Base-by-base conservation (phyloP, 2,113 vertebrate genomes). In the Apistogramma diplotaenia region DNA sequence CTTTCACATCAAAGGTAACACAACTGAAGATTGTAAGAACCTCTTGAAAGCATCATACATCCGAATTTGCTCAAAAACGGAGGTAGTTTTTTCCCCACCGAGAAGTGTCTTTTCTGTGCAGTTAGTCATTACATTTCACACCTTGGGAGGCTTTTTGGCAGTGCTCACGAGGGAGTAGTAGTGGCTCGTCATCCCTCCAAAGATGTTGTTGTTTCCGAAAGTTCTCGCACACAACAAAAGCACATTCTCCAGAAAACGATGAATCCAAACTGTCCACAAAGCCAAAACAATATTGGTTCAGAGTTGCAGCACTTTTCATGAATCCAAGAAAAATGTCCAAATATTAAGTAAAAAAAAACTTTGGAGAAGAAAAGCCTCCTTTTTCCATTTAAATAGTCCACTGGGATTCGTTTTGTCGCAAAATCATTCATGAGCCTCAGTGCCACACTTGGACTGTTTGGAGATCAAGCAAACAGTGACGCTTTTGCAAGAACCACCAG, bases 391-490 rank as follows among this genome's bases (percentile, higher is more conserved):
- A 74, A 61, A 84, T 72, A 29, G 1, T 87, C 89, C 89, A 59
- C 55, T 76, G 80, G 79, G 67, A 84, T 59, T 46, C 35, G 61
- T 67, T 73, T 76, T 89, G 71, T 75, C 19, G 6, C 37, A 43
- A 54, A 87, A 65, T 80, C 61, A 56, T 85, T 67, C 43, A 74
- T 76, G 74, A 90, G 84, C 79, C 31, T 57, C 77, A 82, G 60
- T 84, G 82, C 78, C 62, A 81, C 89, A 90, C 90, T 78, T 87
- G 81, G 78, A 84, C 78, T 86, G 81, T 59, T 49, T 78, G 77
- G 60, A 89, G 90, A 87, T 91, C 79, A 92, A 91, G 86, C 82
- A 94, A 93, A 82, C 76, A 92, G 74, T 92, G 88, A 92, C 86
- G 60, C 92, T 81, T 83, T 84, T 86, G 85, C 86, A 90, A 83